Conservation (phyloP, 2,797 vertebrate species). For the Phoxinus dragarum region DNA sequence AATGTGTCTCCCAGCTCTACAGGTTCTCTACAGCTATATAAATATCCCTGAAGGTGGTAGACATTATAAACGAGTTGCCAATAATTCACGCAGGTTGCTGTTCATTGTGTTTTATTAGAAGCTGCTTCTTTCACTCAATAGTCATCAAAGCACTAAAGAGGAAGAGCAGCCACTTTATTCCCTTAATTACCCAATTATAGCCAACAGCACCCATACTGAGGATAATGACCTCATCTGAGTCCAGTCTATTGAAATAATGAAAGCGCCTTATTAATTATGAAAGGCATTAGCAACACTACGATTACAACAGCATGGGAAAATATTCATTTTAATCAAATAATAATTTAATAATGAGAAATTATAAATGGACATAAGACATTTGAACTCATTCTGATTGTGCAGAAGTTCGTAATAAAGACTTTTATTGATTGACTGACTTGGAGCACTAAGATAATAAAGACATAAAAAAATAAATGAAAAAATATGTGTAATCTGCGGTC, state of each 20-base stretch:
- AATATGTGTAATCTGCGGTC: not conserved
- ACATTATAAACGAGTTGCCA: conserved; percentile 65
- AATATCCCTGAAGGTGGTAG: conserved; percentile 50
- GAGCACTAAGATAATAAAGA: not conserved
- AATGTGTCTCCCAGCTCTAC: conserved; percentile 11
- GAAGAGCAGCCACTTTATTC: conserved; percentile 78
- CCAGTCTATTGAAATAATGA: conserved; percentile 41
- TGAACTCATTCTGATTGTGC: not conserved
- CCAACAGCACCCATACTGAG: conserved; percentile 71
- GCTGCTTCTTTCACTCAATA: conserved; percentile 79
- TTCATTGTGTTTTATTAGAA: conserved; percentile 73
- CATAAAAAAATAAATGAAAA: not conserved
- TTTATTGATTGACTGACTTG: not conserved
- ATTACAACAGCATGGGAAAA: conserved; percentile 10
- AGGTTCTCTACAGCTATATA: conserved; percentile 17
- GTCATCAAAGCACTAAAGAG: conserved; percentile 80
- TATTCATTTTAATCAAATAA: conserved; percentile 10
- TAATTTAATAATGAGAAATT: not conserved
- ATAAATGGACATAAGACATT: not conserved
- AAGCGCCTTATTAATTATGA: conserved; percentile 44
- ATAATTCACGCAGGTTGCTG: conserved; percentile 74
- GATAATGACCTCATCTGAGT: conserved; percentile 45
- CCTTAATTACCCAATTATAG: conserved; percentile 81
- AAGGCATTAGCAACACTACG: conserved; percentile 9
- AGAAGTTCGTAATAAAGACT: not conserved